Percentiles rank a stretch among this genome's conserved stretches.
Evolutionary conservation across 2,113 vertebrate genomes (phyloP).

Genomic region (Choloepus hoffmanni): DNA sequence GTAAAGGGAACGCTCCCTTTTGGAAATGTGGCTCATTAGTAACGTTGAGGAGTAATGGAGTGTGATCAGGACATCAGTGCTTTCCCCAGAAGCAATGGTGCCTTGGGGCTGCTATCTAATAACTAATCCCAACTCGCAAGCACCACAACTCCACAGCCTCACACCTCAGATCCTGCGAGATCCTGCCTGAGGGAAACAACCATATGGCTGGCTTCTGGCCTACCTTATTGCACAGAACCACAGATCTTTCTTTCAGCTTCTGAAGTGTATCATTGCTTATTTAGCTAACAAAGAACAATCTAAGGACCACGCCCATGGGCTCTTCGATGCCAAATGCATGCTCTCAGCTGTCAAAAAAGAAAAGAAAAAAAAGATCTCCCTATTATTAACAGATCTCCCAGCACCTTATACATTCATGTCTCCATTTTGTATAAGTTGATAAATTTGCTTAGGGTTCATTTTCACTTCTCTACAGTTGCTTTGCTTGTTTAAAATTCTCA

Average conservation of each 20-base stretch:
- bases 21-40: conserved; percentile 49
- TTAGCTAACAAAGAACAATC: conserved; percentile 47
- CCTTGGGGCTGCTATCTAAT: neutral
- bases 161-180: neutral
- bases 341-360: neutral
- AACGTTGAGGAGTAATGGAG: conserved; percentile 28
- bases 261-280: neutral
- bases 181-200: neutral
- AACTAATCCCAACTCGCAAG: neutral
- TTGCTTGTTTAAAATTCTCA: conserved; percentile 68
- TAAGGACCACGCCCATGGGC: neutral
- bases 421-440: conserved; percentile 35
- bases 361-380: neutral
- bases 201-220: neutral
- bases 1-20: conserved; percentile 52
- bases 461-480: conserved; percentile 64
- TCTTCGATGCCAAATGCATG: neutral
- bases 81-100: neutral
- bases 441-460: conserved; percentile 58
- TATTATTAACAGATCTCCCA: conserved; percentile 18
- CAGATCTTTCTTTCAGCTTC: neutral
- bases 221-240: neutral
- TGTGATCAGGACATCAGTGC: neutral
- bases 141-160: too few species aligned
- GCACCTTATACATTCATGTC: neutral